A percentile compares a stretch with the other conserved stretches of the same genome.
Evolutionary conservation across 2,797 vertebrate species (phyloP).

Genomic region (Parambassis ranga): DNA sequence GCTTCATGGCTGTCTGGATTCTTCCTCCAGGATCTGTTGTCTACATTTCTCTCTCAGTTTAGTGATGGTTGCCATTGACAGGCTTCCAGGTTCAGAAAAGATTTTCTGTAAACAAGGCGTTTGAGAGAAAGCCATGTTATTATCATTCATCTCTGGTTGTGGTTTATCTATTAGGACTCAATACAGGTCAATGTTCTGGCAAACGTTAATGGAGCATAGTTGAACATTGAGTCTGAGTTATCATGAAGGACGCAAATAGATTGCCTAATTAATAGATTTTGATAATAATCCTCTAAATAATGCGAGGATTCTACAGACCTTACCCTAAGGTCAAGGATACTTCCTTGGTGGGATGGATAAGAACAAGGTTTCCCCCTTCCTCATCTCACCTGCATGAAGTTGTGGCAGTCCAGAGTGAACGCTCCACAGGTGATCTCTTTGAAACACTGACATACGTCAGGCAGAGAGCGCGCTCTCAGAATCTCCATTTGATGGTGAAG

Average conservation of each 20-base stretch:
- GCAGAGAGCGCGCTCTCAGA: slow-evolving; percentile 84
- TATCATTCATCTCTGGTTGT: too few species aligned
- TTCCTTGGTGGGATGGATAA: too few species aligned
- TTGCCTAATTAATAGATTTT: too few species aligned
- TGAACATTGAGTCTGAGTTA: too few species aligned
- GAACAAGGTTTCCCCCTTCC: background rate
- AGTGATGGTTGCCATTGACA: slow-evolving; percentile 85
- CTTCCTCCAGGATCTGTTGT: slow-evolving; percentile 75
- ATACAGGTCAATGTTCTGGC: background rate
- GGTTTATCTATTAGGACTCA: too few species aligned
- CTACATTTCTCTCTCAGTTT: slow-evolving; percentile 86
- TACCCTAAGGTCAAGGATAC: too few species aligned
- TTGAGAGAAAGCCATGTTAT: background rate
- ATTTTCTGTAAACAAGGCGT: slow-evolving; percentile 79
- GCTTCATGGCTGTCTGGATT: slow-evolving; percentile 51
- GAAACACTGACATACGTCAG: slow-evolving; percentile 89
- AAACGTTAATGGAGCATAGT: too few species aligned
- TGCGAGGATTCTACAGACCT: too few species aligned
- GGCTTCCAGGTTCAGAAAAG: slow-evolving; percentile 89
- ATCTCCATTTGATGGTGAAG: slow-evolving; percentile 88
- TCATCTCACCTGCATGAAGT: slow-evolving; percentile 90
- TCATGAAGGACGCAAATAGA: too few species aligned
- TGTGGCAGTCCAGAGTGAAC: slow-evolving; percentile 90
- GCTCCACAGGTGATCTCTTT: slow-evolving; percentile 88
- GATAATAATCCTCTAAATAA: too few species aligned